Evolutionary conservation across 2,888 invertebrate species (phyloP).

Genomic region (Lordiphosa andalusiaca): DNA sequence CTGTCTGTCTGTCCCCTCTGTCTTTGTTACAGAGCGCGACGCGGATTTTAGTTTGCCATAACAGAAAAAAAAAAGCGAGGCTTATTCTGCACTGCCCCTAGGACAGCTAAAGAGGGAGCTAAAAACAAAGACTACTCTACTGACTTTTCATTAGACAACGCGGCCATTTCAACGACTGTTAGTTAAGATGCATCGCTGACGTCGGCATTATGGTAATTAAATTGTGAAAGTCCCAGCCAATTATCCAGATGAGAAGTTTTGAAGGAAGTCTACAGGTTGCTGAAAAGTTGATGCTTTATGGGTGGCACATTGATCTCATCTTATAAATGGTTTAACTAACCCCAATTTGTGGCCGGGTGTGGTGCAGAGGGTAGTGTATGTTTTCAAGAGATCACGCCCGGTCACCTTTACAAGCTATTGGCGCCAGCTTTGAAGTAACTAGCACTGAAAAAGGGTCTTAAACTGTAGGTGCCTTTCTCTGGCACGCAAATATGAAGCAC

Average conservation of each 20-base stretch:
- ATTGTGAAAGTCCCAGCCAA: slow-evolving; percentile 38
- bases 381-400: too few relatives aligned
- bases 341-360: too few relatives aligned
- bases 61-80: slow-evolving; percentile 27
- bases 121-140: slow-evolving; percentile 38
- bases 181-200: slow-evolving; percentile 19
- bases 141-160: slow-evolving; percentile 55
- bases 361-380: too few relatives aligned
- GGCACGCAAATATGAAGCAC: too few relatives aligned
- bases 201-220: slow-evolving; percentile 64
- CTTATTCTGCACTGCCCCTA: slow-evolving; percentile 51
- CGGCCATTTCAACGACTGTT: slow-evolving; percentile 54
- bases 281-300: too few relatives aligned
- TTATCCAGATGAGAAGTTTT: slow-evolving; percentile 19
- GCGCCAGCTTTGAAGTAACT: too few relatives aligned
- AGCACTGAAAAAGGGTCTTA: too few relatives aligned
- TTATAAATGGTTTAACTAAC: too few relatives aligned
- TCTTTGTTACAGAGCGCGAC: slow-evolving; percentile 40
- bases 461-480: too few relatives aligned
- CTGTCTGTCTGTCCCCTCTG: background rate
- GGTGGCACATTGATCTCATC: too few relatives aligned
- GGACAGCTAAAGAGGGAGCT: slow-evolving; percentile 15
- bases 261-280: background rate
- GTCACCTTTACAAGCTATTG: too few relatives aligned
- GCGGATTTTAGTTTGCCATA: slow-evolving; percentile 49